A percentile compares a stretch with the other conserved stretches of the same genome.
Evolutionary conservation across 2,888 invertebrate genomes (phyloP).

Genomic region (Lithophane ornitopus): DNA sequence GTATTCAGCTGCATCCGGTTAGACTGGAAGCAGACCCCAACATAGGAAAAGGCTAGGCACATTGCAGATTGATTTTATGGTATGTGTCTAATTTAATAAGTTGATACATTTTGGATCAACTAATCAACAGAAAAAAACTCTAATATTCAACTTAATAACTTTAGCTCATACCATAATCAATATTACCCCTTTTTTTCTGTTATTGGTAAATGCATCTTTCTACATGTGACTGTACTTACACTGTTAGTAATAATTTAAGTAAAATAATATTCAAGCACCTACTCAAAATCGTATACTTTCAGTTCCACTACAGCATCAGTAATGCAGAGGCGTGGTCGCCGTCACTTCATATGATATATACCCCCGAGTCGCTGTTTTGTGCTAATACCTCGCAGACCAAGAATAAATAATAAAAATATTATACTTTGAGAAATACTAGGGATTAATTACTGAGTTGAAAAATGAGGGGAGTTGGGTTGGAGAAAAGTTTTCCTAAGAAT

Average conservation of each 20-base stretch:
- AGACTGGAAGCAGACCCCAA: no score
- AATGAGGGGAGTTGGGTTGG: conserved; percentile 11
- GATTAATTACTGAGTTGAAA: conserved; percentile 52
- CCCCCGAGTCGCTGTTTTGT: conserved; percentile 57
- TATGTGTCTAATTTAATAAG: no score
- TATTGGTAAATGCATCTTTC: no score
- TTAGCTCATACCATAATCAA: no score
- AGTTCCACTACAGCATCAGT: conserved; percentile 38
- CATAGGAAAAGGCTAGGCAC: no score
- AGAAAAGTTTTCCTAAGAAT: conserved; percentile 4
- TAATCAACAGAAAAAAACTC: no score
- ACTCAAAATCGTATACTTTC: conserved; percentile 22
- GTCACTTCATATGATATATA: conserved; percentile 70
- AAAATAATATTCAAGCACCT: neutral
- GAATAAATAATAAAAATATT: conserved; percentile 56
- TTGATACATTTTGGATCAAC: no score
- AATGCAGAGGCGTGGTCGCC: conserved; percentile 65
- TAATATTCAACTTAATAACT: no score
- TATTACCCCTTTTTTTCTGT: no score
- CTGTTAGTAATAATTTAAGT: neutral
- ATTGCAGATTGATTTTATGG: no score
- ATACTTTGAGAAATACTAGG: conserved; percentile 44
- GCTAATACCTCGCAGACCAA: conserved; percentile 57
- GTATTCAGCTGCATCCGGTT: no score
- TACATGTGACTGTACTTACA: neutral